These are phyloP conservation scores for Telmatherina bonti DNA, from an alignment of 2,797 vertebrate species.

Conservation along the genomic window DNA sequence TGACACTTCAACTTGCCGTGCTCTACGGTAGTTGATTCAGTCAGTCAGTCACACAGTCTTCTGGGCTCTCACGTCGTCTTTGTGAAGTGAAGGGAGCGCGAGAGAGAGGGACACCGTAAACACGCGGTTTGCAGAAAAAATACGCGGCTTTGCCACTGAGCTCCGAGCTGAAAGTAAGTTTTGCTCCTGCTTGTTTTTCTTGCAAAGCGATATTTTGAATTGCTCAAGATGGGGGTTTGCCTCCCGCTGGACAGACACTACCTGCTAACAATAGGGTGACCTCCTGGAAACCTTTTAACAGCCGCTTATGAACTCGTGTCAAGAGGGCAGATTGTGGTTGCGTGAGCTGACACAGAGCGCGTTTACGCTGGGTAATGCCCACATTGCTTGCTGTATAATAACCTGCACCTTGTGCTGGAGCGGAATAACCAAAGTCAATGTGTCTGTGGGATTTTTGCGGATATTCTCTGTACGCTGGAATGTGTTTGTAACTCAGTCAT, in stretches of 20 bases:
- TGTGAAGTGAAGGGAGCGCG: slow-evolving; percentile 83
- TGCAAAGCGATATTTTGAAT: slow-evolving; percentile 63
- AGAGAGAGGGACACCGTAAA: slow-evolving; percentile 66
- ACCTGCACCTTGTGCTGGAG: slow-evolving; percentile 31
- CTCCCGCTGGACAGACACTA: slow-evolving; percentile 74
- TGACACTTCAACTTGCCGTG: slow-evolving; percentile 99
- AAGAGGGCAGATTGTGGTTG: slow-evolving; percentile 22
- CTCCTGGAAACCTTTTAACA: slow-evolving; percentile 76
- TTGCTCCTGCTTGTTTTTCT: slow-evolving; percentile 72
- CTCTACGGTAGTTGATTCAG: slow-evolving; percentile 98
- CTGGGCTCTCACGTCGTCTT: slow-evolving; percentile 89
- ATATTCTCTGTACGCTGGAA: slow-evolving; percentile 16
- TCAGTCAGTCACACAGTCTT: slow-evolving; percentile 94
- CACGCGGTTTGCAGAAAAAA: slow-evolving; percentile 71
- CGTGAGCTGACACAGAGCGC: slow-evolving; percentile 30
- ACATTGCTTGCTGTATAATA: slow-evolving; percentile 14
- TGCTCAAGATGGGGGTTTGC: slow-evolving; percentile 57
- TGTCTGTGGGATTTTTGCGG: slow-evolving; percentile 34
- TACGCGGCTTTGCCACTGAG: slow-evolving; percentile 78
- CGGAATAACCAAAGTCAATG: slow-evolving; percentile 30
- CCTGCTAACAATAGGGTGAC: slow-evolving; percentile 89
- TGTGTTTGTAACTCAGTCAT: slow-evolving; percentile 25
- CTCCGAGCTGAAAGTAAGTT: slow-evolving; percentile 91
- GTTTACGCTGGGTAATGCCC: slow-evolving; percentile 43
- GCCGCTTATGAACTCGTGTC: slow-evolving; percentile 66